phyloP scores from a whole-genome alignment of 37 sponge, comb jelly and placozoan species.

The Geodia barretti region DNA sequence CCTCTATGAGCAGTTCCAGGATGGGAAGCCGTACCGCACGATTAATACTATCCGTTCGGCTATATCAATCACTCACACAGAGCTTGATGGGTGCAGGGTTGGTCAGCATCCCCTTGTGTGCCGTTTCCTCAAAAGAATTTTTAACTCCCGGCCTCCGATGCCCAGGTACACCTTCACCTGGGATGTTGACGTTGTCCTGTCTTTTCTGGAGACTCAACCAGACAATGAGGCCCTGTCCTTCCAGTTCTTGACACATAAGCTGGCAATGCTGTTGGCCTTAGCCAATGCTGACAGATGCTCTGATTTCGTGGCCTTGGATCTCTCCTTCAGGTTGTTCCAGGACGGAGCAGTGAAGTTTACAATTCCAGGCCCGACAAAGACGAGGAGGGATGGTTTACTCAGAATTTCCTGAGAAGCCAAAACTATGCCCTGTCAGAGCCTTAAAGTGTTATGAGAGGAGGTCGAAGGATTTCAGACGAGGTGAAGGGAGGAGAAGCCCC shows the following conservation, averaged over 20 bases:
- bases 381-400: constrained; percentile 22
- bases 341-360: constrained; percentile 15
- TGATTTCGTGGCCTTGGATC: constrained; percentile 14
- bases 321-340: neutral
- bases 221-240: neutral
- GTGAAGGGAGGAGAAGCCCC: neutral
- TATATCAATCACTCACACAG: neutral
- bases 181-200: constrained; percentile 1
- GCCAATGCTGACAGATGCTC: constrained; percentile 33
- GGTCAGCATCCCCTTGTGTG: constrained; percentile 18
- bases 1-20: neutral
- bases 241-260: neutral
- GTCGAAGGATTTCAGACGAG: neutral
- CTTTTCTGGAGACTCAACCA: neutral
- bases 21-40: neutral
- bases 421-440: constrained; percentile 25
- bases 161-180: constrained; percentile 13
- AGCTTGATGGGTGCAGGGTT: neutral
- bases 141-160: constrained; percentile 13
- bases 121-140: constrained; percentile 12
- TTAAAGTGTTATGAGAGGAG: constrained; percentile 4
- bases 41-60: constrained; percentile 10
- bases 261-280: constrained; percentile 36
- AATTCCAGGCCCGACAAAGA: constrained; percentile 17
- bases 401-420: neutral